Evolutionary conservation across 2,888 invertebrate species (phyloP), one percentile per base, ranked within the genome.

Genomic region (Lumbricus terrestris): DNA sequence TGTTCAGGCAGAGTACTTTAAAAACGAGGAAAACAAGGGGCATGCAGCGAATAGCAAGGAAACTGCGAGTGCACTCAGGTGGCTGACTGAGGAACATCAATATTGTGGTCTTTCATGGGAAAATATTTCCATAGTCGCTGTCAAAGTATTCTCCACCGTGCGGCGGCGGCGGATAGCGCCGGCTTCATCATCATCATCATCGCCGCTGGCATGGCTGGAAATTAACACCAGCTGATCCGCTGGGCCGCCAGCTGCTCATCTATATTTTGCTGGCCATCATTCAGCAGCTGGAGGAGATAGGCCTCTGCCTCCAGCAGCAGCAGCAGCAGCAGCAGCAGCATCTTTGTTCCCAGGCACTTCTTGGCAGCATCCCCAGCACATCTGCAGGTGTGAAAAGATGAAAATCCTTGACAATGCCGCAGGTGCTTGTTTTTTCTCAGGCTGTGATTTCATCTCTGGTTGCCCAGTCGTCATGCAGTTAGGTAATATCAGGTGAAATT

Each of bases 11-110:
- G n/a, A 69, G 69, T 69, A 69, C 47, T 47, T 47, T 47, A 69
- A n/a, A 69, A 69, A 69, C 29, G 11, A 69, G 69, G 69, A 69
- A 69, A 47, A 42, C 42, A 47, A 69, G 16, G 16, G 23, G 47
- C n/a, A n/a, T n/a, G 20, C 47, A 23, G 47, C 47, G 23, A 47
- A 47, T 69, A 69, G 29, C 69, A 69, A n/a, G 29, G 69, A 69
- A 69, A 69, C 69, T 69, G 69, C 69, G 69, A 69, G 69, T 69
- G 69, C 69, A 69, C 69, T 69, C 69, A 69, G 69, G 69, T 69
- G 69, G 69, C 69, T 69, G n/a, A 69, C n/a, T n/a, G n/a, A 3
- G 69, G 69, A n/a, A 69, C 69, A 69, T 69, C 69, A 69, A 69
- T 69, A 69, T 69, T 69, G 69, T 69, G 69, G 69, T 69, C 69